Base-by-base conservation (phyloP, 2,888 invertebrate species). In the Hirtodrosophila confusa region DNA sequence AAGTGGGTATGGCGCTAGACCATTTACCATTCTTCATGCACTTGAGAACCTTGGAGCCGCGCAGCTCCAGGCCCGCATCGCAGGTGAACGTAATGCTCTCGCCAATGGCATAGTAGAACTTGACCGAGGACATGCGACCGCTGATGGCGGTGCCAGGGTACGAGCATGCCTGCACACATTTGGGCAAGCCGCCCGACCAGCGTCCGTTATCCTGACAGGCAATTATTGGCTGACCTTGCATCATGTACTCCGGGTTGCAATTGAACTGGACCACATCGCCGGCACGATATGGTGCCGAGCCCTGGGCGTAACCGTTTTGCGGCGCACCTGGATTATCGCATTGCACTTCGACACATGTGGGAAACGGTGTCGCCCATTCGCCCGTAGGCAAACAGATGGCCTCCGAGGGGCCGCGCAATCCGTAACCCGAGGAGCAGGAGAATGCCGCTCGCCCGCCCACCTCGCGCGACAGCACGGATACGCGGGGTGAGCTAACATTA, bases 191-290 rank as follows among this genome's bases (percentile, higher is more conserved):
- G 47, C 96, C 95, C 57, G 96, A 96, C 96, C 97, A 97, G 63
- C 95, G 93, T 7, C 96, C 96, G 89, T 95, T 96, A 88, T 96
- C 96, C 92, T 97, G 96, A 91, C 97, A 97, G 23, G 97, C 96
- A 50, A 97, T 94, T 77, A 97, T 96, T n/a, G 97, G 96, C 79
- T 96, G 94, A 2, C 97, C 97, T 90, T 97, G 96, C 93, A 97
- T 95, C 93, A 97, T 96, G 91, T 95, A 97, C 80, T 96, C 96
- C 7, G 95, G 95, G 91, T 96, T 95, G 91, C 97, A 97, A 90
- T 96, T 96, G 92, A 97, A 96, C 90, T 97, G 96, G 27, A 97
- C 94, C 51, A 96, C 95, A 91, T 97, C 96, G 0, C 97, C 97
- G 9, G 96, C 96, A 75, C 95, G 94, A 92, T 95, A 96, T 7